Evolutionary conservation across 2,888 invertebrate species (phyloP).

Genomic region (Leptogaster cylindrica): DNA sequence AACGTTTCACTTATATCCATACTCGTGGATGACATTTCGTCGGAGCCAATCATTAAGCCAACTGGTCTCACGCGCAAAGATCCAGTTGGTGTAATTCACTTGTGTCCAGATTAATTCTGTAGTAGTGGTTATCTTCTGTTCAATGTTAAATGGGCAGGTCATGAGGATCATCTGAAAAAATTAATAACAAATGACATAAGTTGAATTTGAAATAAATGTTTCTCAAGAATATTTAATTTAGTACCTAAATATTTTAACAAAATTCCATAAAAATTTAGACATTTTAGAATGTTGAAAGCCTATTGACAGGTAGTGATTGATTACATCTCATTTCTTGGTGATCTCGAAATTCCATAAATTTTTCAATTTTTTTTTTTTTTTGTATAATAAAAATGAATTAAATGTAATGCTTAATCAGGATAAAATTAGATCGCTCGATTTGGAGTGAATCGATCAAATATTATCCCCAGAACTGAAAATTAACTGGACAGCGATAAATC

Average conservation of each 20-base stretch:
- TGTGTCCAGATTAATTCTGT: conserved; percentile 32
- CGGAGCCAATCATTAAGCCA: conserved; percentile 58
- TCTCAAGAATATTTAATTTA: background rate
- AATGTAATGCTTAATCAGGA: background rate
- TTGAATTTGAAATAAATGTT: too few relatives aligned
- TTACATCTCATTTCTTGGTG: background rate
- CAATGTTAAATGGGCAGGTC: conserved; percentile 48
- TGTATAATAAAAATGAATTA: background rate
- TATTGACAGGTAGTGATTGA: background rate
- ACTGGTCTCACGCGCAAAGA: background rate
- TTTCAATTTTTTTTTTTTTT: too few relatives aligned
- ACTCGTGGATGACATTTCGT: conserved; percentile 62
- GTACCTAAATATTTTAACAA: background rate
- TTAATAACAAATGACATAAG: conserved; percentile 38
- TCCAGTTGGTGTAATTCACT: conserved; percentile 23
- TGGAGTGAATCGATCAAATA: background rate
- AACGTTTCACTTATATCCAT: conserved; percentile 86
- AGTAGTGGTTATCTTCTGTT: conserved; percentile 38
- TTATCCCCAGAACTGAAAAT: conserved; percentile 8
- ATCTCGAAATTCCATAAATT: background rate
- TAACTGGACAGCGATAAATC: conserved; percentile 8
- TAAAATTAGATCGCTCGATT: background rate
- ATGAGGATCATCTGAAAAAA: conserved; percentile 49
- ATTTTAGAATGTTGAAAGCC: background rate
- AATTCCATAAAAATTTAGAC: background rate